Evolutionary conservation across 2,113 vertebrate genomes (phyloP).

Genomic region (Pogonocichla stellata): DNA sequence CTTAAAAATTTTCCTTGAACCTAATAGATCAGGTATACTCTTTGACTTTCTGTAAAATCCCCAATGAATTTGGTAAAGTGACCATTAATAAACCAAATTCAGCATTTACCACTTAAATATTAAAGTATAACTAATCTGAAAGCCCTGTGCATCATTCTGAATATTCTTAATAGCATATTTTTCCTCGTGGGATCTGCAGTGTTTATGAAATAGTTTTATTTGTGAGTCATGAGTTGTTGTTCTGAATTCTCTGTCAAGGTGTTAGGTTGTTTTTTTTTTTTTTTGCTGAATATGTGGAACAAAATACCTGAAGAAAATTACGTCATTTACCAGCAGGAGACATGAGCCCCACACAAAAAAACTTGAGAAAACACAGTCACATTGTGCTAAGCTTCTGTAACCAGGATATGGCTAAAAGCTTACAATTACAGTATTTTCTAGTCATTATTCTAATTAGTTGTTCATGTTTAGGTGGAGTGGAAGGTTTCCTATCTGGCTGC

Average conservation of each 20-base stretch:
- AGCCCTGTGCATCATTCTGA: not conserved
- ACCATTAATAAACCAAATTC: not conserved
- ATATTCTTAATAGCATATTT: not conserved
- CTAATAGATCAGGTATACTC: not conserved
- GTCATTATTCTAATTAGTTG: not conserved
- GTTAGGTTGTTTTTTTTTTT: not conserved
- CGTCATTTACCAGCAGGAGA: not conserved
- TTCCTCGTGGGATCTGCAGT: not conserved
- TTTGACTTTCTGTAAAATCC: not conserved
- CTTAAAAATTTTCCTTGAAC: not conserved
- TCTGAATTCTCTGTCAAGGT: not conserved
- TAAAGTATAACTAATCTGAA: not conserved
- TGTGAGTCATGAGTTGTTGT: not conserved
- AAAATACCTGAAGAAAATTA: not conserved
- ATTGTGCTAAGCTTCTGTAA: not conserved
- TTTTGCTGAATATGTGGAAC: not conserved
- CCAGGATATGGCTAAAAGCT: not conserved
- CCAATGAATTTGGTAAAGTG: not conserved
- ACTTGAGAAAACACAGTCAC: not conserved
- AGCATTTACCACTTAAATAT: not conserved
- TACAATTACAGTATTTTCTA: not conserved
- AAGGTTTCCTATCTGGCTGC: not conserved
- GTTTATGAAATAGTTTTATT: not conserved
- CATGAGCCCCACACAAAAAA: not conserved
- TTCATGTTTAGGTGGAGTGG: not conserved